Base-by-base conservation (phyloP, 2,888 invertebrate species). In the Eurytoma adleriae region DNA sequence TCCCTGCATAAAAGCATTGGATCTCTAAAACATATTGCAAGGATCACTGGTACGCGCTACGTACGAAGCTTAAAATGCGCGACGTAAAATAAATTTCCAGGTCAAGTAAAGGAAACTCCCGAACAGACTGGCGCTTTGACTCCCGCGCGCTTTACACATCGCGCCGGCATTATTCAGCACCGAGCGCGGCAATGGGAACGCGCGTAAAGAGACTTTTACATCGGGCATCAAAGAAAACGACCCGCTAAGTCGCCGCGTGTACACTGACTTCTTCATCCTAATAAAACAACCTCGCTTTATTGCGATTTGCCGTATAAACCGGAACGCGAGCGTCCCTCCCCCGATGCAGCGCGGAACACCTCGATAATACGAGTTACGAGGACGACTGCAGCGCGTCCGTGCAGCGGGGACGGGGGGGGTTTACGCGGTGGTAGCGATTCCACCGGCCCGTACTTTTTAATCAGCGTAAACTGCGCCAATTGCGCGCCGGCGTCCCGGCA, bases 151-250 rank as follows among this genome's bases (percentile, higher is more conserved):
- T 50, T 48, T n/a, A 27, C 13, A 67, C 30, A 52, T 4, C 20
- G 62, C 52, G 27, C 56, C 27, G 62, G 40, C 68, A 73, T 73
- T 68, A 73, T 78, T 78, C 68, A 73, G 52, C 50, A 14, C 24
- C n/a, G 56, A 64, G 40, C 40, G 40, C 40, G 54, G 16, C 54
- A 3, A 12, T 16, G 18, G 13, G 30, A 18, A 2, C 13, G 24
- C 20, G 52, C 14, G 50, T 62, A 72, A 72, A 64, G 64, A 70
- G 70, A 75, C 79, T 79, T 79, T 79, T 66, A 71, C 59, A 71
- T 71, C 75, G 66, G 81, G 85, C 76, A 84, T 88, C 86, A 87
- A 87, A 85, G 85, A 85, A 84, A 86, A 88, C 85, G 85, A 86
- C 83, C 86, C 83, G 86, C 86, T 88, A 86, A 86, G 83, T 84